Evolutionary conservation across 2,797 vertebrate species (phyloP), one percentile per base, ranked within the genome.

Genomic region (Tinamus major): DNA sequence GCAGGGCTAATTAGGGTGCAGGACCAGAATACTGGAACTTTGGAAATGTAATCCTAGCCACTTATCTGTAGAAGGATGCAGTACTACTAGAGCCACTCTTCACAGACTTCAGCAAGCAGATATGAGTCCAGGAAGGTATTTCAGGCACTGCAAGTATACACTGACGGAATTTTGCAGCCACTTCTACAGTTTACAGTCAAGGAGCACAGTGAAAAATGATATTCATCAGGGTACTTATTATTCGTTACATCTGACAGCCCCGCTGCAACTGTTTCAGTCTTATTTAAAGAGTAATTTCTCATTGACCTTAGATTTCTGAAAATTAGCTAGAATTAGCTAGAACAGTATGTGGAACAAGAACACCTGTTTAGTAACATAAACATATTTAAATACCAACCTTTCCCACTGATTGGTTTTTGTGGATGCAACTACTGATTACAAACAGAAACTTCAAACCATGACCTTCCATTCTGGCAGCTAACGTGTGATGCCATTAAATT

Each of bases 301-400:
- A 62, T 96, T 97, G 96, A 97, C 95, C 94, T 97, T 97, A 94
- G 64, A 93, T 94, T 96, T 95, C 83, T 92, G 94, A 97, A 96
- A 97, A 97, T 96, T 77, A 82, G 13, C 48, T 82, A 72, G 91
- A 95, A 96, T 97, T 89, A 96, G 87, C 71, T 92, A 51, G 49
- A 51, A 92, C 62, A 92, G 89, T 93, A 97, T 95, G 87, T 96
- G 94, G 97, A 87, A 92, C 67, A 93, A 92, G 96, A 97, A 94
- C 97, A 98, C 97, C 97, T 98, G 98, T 93, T 93, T 96, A 86
- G 78, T 72, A 93, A 89, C 87, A 96, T 96, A 97, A 98, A 97
- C 97, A 98, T 96, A 97, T 97, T 97, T 97, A 97, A 97, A 97
- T 96, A 97, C 92, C 96, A 97, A 95, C 96, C 96, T 97, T 98